phyloP scores from a whole-genome alignment of 2,888 invertebrate species.

The Baccha elongata region DNA sequence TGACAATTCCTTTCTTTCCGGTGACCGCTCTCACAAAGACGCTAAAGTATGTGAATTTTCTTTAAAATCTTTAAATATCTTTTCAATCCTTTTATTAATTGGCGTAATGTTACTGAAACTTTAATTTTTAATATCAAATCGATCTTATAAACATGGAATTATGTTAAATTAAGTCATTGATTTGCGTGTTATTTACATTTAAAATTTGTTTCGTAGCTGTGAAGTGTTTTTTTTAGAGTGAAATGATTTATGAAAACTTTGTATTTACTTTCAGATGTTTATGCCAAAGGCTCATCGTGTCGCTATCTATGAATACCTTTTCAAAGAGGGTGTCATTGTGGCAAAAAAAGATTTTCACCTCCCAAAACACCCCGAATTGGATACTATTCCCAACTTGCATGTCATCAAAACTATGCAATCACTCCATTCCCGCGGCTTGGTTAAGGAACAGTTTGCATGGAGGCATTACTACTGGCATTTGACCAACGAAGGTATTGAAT shows the following conservation, averaged over 20 bases:
- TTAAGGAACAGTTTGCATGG: constrained; percentile 99
- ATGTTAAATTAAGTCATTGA: not conserved
- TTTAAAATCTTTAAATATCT: constrained; percentile 78
- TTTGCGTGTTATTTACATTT: constrained; percentile 61
- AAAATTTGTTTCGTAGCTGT: constrained; percentile 21
- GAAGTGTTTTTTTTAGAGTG: constrained; percentile 13
- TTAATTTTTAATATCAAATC: not conserved
- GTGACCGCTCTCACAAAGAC: constrained; percentile 80
- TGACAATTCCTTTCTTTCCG: constrained; percentile 81
- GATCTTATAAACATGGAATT: constrained; percentile 2
- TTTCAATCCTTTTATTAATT: constrained; percentile 37
- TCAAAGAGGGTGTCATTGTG: constrained; percentile 99
- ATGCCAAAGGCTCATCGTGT: constrained; percentile 99
- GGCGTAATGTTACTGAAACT: constrained; percentile 8
- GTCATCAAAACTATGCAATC: constrained; percentile 99
- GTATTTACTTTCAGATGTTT: constrained; percentile 92
- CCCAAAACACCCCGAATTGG: constrained; percentile 98
- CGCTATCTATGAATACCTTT: constrained; percentile 98
- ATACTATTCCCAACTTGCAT: constrained; percentile 97
- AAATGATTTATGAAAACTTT: constrained; percentile 56
- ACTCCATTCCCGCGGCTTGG: constrained; percentile 97
- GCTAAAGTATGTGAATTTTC: constrained; percentile 80
- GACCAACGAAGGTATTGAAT: constrained; percentile 99
- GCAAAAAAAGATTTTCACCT: constrained; percentile 99
- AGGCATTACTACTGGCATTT: constrained; percentile 99